Conservation (phyloP, 2,888 invertebrate species). For the Habroteleia sp. region DNA sequence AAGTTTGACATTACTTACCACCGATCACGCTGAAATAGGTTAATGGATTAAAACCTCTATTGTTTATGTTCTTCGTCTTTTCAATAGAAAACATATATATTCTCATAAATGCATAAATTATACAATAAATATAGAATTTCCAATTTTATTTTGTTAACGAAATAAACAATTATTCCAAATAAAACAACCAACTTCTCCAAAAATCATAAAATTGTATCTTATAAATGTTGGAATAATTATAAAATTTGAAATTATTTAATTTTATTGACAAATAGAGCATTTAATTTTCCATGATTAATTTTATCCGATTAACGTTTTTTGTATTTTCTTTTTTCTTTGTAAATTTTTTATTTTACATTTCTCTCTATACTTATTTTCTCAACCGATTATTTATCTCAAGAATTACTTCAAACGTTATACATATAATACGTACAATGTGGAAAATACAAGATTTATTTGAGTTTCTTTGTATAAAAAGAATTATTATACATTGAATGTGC, state of each 20-base stretch:
- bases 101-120: too few species aligned
- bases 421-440: slow-evolving; percentile 20
- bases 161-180: too few species aligned
- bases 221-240: too few species aligned
- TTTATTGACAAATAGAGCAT: neutral
- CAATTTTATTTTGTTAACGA: too few species aligned
- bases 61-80: too few species aligned
- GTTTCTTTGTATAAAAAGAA: slow-evolving; percentile 29
- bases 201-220: too few species aligned
- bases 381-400: neutral
- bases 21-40: neutral
- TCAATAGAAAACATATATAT: too few species aligned
- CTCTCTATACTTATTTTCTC: slow-evolving; percentile 3
- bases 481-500: slow-evolving; percentile 37
- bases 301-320: too few species aligned
- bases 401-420: slow-evolving; percentile 1
- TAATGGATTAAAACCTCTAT: neutral
- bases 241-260: too few species aligned
- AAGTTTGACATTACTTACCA: too few species aligned
- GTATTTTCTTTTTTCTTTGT: slow-evolving; percentile 5
- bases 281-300: neutral
- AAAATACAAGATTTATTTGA: slow-evolving; percentile 38
- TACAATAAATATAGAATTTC: too few species aligned
- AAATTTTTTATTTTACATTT: neutral
- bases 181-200: too few species aligned